These are phyloP conservation scores for Spisula subtruncata DNA, from an alignment of 2,888 invertebrate genomes.

Conservation along the genomic window DNA sequence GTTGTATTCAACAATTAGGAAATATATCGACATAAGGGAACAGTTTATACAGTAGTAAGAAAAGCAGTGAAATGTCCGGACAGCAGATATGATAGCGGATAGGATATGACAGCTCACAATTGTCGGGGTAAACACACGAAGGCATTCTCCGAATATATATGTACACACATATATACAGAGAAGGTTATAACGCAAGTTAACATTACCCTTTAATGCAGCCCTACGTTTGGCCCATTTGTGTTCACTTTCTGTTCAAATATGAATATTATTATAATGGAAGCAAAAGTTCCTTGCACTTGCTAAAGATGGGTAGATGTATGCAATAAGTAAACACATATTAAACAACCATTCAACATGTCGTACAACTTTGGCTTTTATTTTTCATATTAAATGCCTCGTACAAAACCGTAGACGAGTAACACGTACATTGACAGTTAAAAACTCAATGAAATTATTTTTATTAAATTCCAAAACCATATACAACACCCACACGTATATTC, in stretches of 20 bases:
- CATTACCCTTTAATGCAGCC: slow-evolving; percentile 42
- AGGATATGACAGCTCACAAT: not conserved
- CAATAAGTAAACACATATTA: too few relatives aligned
- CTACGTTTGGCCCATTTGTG: slow-evolving; percentile 32
- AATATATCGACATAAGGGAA: not conserved
- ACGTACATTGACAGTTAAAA: too few relatives aligned
- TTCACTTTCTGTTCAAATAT: slow-evolving; percentile 37
- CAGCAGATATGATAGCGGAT: not conserved
- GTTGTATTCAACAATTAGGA: not conserved
- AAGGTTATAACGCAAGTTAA: slow-evolving; percentile 16
- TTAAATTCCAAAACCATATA: too few relatives aligned
- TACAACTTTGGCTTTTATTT: too few relatives aligned
- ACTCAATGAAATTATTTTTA: too few relatives aligned
- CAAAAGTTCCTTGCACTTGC: too few relatives aligned
- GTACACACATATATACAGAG: not conserved
- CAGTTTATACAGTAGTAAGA: not conserved
- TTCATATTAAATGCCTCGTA: too few relatives aligned
- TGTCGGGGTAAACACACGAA: not conserved
- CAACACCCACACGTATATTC: not conserved
- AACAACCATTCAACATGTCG: too few relatives aligned
- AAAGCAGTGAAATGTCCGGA: not conserved
- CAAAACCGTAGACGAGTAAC: too few relatives aligned
- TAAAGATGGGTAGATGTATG: too few relatives aligned
- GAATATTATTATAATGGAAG: not conserved
- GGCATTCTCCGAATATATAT: not conserved